Evolutionary conservation across 2,797 vertebrate species (phyloP).

Genomic region (Pseudochaenichthys georgianus): DNA sequence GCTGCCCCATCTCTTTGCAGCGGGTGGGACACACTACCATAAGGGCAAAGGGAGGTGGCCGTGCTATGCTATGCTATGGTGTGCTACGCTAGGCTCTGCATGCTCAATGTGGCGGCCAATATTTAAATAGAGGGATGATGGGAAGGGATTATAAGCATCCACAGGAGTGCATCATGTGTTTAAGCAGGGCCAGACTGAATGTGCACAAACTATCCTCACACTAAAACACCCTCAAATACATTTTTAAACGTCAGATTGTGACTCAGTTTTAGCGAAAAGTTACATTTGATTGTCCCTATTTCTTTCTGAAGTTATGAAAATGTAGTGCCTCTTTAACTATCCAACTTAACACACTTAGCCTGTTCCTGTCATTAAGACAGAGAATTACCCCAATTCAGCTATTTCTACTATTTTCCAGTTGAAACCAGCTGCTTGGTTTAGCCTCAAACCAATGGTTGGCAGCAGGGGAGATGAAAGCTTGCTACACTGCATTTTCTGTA

Average conservation of each 20-base stretch:
- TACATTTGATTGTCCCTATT: constrained; percentile 50
- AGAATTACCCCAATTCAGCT: constrained; percentile 30
- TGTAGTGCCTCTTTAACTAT: constrained; percentile 71
- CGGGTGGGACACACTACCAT: constrained; percentile 13
- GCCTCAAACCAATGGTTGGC: constrained; percentile 59
- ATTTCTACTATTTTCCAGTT: constrained; percentile 43
- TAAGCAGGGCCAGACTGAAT: constrained; percentile 64
- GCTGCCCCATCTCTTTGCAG: constrained; percentile 36
- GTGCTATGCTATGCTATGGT: constrained; percentile 29
- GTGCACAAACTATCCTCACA: constrained; percentile 66
- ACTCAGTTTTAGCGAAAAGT: constrained; percentile 30
- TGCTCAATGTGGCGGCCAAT: constrained; percentile 51
- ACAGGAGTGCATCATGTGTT: constrained; percentile 40
- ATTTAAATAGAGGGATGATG: constrained; percentile 50
- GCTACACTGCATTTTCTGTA: not conserved
- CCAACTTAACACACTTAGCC: constrained; percentile 43
- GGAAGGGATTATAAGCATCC: constrained; percentile 42
- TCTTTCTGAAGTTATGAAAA: constrained; percentile 45
- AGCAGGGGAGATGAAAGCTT: constrained; percentile 50
- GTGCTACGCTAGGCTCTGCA: constrained; percentile 67
- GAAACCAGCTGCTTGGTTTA: constrained; percentile 47
- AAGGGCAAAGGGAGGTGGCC: constrained; percentile 28
- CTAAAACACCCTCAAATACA: constrained; percentile 33
- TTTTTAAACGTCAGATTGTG: constrained; percentile 38
- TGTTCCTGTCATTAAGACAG: constrained; percentile 33